phyloP scores from a whole-genome alignment of 1,140 invertebrate species.

The Oryzaephilus surinamensis region DNA sequence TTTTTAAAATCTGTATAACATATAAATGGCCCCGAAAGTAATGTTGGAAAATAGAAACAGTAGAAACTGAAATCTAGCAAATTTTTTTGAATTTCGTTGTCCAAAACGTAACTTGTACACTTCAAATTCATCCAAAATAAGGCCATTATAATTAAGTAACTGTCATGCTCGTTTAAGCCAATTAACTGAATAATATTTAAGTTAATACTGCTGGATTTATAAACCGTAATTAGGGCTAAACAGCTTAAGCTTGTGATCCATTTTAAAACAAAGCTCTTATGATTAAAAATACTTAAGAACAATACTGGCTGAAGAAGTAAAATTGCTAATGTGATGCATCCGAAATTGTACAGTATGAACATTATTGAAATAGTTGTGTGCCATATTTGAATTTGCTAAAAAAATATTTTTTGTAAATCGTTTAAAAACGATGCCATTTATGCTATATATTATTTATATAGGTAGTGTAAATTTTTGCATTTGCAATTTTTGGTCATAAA shows the following conservation, averaged over 20 bases:
- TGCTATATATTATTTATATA: too few relatives aligned
- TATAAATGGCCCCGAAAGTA: constrained; percentile 70
- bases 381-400: too few relatives aligned
- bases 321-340: constrained; percentile 10
- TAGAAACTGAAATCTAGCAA: constrained; percentile 49
- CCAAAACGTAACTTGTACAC: constrained; percentile 28
- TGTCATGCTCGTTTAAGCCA: constrained; percentile 16
- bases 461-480: too few relatives aligned
- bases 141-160: constrained; percentile 19
- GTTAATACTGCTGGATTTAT: constrained; percentile 14
- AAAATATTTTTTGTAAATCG: too few relatives aligned
- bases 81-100: constrained; percentile 9
- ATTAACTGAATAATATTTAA: constrained; percentile 10
- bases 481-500: too few relatives aligned
- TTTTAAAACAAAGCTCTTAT: constrained; percentile 12
- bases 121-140: constrained; percentile 32
- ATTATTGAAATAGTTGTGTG: constrained; percentile 18
- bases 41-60: constrained; percentile 67
- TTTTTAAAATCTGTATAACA: constrained; percentile 56
- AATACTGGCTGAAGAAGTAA: constrained; percentile 25
- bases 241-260: constrained; percentile 20
- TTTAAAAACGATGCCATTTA: too few relatives aligned
- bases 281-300: constrained; percentile 14
- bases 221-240: constrained; percentile 17
- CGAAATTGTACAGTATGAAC: constrained; percentile 14